These are phyloP conservation scores for Microchrysa polita DNA, from an alignment of 2,888 invertebrate species.

Conservation along the genomic window DNA sequence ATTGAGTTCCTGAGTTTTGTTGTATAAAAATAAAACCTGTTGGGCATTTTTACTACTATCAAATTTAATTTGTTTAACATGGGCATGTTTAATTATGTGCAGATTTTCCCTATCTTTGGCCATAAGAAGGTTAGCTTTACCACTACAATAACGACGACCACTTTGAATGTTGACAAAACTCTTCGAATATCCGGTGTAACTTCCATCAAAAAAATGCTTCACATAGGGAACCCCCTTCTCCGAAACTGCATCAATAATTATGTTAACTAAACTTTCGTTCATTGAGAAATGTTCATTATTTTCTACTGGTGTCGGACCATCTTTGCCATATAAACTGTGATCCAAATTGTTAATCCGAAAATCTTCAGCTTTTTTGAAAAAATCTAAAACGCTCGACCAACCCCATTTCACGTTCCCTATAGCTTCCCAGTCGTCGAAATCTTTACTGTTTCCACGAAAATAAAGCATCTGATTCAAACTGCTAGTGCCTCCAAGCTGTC, in stretches of 20 bases:
- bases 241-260: slow-evolving; percentile 63
- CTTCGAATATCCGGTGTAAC: slow-evolving; percentile 66
- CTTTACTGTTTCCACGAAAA: slow-evolving; percentile 70
- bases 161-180: slow-evolving; percentile 67
- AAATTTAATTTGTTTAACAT: slow-evolving; percentile 68
- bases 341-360: slow-evolving; percentile 68
- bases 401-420: slow-evolving; percentile 74
- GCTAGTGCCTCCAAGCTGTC: slow-evolving; percentile 73
- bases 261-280: slow-evolving; percentile 56
- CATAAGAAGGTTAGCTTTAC: slow-evolving; percentile 73
- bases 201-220: slow-evolving; percentile 60
- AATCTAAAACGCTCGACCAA: slow-evolving; percentile 79
- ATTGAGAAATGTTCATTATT: slow-evolving; percentile 48
- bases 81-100: slow-evolving; percentile 68
- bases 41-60: slow-evolving; percentile 64
- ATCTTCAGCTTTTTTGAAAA: slow-evolving; percentile 84
- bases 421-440: slow-evolving; percentile 72
- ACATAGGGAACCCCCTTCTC: slow-evolving; percentile 65
- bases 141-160: slow-evolving; percentile 78
- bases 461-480: slow-evolving; percentile 74
- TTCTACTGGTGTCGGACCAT: slow-evolving; percentile 66
- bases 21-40: slow-evolving; percentile 63
- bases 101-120: slow-evolving; percentile 68
- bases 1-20: slow-evolving; percentile 66
- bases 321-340: too few relatives aligned